These are phyloP conservation scores for cat (Felis catus) DNA, from an alignment of 2,113 vertebrate species.

Conservation along the genomic window DNA sequence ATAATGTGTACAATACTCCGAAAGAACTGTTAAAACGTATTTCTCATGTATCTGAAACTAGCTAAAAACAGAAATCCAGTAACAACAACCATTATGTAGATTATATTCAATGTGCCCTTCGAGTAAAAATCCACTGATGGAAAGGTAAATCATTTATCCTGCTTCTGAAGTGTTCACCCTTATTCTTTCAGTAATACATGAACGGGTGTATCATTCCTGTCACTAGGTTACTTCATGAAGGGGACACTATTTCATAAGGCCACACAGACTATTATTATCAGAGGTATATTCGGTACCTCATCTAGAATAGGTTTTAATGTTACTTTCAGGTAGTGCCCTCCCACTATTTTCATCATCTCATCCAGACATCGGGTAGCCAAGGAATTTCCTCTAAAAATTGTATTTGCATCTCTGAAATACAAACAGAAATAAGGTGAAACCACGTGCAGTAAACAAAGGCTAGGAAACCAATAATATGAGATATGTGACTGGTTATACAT, in stretches of 20 bases:
- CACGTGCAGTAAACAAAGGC: slow-evolving; percentile 14
- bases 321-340: slow-evolving; percentile 96
- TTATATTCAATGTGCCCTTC: neutral
- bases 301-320: slow-evolving; percentile 96
- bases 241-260: neutral
- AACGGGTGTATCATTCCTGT: neutral
- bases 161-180: neutral
- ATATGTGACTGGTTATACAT: slow-evolving; percentile 16
- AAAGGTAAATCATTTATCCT: neutral
- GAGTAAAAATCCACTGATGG: neutral
- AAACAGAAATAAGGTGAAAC: slow-evolving; percentile 57
- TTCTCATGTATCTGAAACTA: slow-evolving; percentile 19
- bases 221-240: neutral
- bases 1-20: neutral
- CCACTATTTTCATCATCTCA: slow-evolving; percentile 99
- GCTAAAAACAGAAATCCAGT: neutral
- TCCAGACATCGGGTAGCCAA: slow-evolving; percentile 97
- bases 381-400: slow-evolving; percentile 97
- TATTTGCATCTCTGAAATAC: slow-evolving; percentile 95
- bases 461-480: neutral
- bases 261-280: neutral
- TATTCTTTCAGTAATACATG: neutral
- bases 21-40: slow-evolving; percentile 32
- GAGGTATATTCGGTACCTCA: slow-evolving; percentile 87
- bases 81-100: neutral